Evolutionary conservation across 2,888 invertebrate species (phyloP), one percentile per base, ranked within the genome.

Genomic region (Zhuqinia jingwanae): DNA sequence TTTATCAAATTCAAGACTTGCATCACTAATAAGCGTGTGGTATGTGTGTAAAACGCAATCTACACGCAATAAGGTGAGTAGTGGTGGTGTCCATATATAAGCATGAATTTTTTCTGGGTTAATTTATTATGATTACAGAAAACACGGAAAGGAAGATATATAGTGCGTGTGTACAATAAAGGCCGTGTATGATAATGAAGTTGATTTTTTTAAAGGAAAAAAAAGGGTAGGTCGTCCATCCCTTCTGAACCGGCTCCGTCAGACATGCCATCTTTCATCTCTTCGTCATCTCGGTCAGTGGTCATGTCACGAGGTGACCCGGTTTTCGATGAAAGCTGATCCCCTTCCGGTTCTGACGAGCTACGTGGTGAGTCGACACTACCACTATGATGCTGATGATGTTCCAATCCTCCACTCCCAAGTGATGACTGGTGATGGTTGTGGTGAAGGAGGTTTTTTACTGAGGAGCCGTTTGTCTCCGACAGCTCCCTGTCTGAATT

Each of bases 171-270:
- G 6, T 58, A 17, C 3, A 3, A 36, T 6, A 36, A 3, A 36
- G 5, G 36, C 36, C 25, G 58, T 10, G 50, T 50, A 15, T 15
- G 13, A 50, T 15, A 50, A 50, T 50, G 50, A 50, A 50, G 13
- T 50, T 50, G 15, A 22, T 58, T 58, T 58, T n/a, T 22, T 15
- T 5, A n/a, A 5, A 56, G 5, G 63, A 68, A 50, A 79, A 50
- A 1, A 10, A 20, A 25, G 0, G 96, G 94, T 92, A 96, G 92
- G 85, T 92, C 92, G 68, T 92, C 92, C 90, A 96, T 91, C 94
- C 94, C 89, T 27, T 89, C 90, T 6, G 89, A 89, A 25, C 89
- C 89, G 36, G 84, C 85, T 86, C 90, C 90, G 68, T 90, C 90
- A 13, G 90, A 90, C 63, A 89, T 36, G 60, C 87, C 87, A 77